Evolutionary conservation across 2,797 vertebrate genomes (phyloP).

Genomic region (Halcyon smyrnensis): DNA sequence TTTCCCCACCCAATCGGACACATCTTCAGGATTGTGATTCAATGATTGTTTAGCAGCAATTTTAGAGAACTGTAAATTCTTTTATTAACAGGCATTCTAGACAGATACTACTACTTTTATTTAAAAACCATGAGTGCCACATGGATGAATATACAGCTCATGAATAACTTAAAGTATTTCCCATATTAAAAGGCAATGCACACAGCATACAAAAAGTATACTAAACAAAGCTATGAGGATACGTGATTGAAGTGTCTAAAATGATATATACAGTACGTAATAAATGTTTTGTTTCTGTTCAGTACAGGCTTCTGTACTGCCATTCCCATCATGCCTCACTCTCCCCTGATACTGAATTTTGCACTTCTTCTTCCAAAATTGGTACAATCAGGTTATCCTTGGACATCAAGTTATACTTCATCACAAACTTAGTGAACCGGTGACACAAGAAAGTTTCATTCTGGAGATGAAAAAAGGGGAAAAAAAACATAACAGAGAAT

Average conservation of each 20-base stretch:
- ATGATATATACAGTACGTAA: conserved; percentile 82
- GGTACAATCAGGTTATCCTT: conserved; percentile 99
- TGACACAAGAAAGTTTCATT: conserved; percentile 99
- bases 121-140: conserved; percentile 84
- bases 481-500: not conserved
- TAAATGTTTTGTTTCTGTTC: conserved; percentile 68
- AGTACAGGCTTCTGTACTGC: conserved; percentile 61
- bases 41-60: conserved; percentile 86
- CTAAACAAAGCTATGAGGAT: conserved; percentile 79
- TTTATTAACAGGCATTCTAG: conserved; percentile 86
- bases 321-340: conserved; percentile 89
- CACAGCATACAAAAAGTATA: conserved; percentile 82
- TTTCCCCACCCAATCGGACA: conserved; percentile 47
- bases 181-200: conserved; percentile 81
- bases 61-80: conserved; percentile 83
- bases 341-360: conserved; percentile 88
- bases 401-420: conserved; percentile 99
- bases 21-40: conserved; percentile 77
- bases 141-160: conserved; percentile 79
- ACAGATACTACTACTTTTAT: conserved; percentile 82
- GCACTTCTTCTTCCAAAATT: conserved; percentile 96
- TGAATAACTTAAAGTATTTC: conserved; percentile 83
- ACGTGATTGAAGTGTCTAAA: conserved; percentile 84
- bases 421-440: conserved; percentile 98
- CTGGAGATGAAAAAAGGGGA: conserved; percentile 75